These are phyloP conservation scores for Sipha flava DNA, from an alignment of 1,140 invertebrate genomes.

Conservation along the genomic window DNA sequence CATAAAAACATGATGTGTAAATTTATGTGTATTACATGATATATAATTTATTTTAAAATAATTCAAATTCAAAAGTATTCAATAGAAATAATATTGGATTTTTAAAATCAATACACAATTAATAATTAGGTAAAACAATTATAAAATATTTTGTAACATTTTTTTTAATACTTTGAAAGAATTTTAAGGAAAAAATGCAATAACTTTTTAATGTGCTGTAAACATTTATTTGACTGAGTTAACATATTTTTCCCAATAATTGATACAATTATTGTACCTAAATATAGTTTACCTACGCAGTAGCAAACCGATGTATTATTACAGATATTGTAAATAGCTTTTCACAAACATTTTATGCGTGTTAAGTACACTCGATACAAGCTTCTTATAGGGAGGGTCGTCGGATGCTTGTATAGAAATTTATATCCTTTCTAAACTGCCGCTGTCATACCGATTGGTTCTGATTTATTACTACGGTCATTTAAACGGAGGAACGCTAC, in stretches of 20 bases:
- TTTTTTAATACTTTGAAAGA: not conserved
- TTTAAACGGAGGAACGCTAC: not conserved
- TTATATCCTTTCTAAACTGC: conserved; percentile 13
- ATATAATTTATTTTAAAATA: too few relatives aligned
- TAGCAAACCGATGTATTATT: not conserved
- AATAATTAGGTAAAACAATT: too few relatives aligned
- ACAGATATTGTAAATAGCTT: not conserved
- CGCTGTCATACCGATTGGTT: conserved; percentile 5
- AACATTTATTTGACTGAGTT: not conserved
- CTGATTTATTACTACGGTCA: conserved; percentile 18
- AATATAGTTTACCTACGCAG: not conserved
- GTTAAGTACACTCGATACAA: not conserved
- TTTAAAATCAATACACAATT: not conserved
- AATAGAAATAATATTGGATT: not conserved
- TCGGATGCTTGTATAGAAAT: not conserved
- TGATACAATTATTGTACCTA: not conserved
- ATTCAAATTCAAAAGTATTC: not conserved
- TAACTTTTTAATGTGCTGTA: not conserved
- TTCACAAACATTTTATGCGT: conserved; percentile 4
- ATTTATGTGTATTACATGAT: too few relatives aligned
- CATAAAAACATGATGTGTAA: too few relatives aligned
- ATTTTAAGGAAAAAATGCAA: not conserved
- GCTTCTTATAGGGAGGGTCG: not conserved
- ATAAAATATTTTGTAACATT: too few relatives aligned
- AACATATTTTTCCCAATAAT: not conserved